phyloP scores from a whole-genome alignment of 2,113 vertebrate genomes.

The Oenanthe oenanthe region DNA sequence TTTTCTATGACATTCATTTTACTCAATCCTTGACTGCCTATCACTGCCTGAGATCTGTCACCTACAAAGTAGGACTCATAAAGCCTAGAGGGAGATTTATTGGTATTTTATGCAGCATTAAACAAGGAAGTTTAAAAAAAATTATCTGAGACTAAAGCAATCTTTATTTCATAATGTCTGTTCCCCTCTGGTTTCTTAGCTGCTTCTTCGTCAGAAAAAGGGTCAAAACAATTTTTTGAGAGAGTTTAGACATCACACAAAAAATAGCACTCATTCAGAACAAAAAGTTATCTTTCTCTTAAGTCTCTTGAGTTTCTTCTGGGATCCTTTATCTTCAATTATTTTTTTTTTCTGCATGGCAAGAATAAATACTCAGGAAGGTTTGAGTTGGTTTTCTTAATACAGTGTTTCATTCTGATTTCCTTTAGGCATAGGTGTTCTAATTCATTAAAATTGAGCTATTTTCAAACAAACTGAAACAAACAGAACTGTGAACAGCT shows the following conservation, averaged over 20 bases:
- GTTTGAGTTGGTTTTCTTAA: background rate
- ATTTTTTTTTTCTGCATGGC: background rate
- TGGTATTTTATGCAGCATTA: background rate
- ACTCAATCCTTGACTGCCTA: background rate
- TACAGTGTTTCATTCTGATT: background rate
- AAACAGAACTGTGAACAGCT: background rate
- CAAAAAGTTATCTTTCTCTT: background rate
- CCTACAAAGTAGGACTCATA: background rate
- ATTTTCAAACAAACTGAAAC: constrained; percentile 1
- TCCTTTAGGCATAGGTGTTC: constrained; percentile 9
- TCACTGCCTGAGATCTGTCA: background rate
- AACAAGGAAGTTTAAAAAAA: background rate
- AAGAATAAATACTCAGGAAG: background rate
- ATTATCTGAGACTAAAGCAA: background rate
- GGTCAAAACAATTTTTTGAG: background rate
- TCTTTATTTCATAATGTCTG: background rate
- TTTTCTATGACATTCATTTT: background rate
- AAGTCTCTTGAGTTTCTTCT: background rate
- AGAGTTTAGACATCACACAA: background rate
- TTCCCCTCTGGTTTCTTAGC: background rate
- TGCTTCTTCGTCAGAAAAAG: background rate
- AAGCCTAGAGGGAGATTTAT: background rate
- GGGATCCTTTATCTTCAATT: background rate
- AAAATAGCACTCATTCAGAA: background rate
- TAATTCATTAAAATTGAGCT: background rate